Base-by-base conservation (phyloP, 2,797 vertebrate species). In the Tenualosa thibaudeaui region DNA sequence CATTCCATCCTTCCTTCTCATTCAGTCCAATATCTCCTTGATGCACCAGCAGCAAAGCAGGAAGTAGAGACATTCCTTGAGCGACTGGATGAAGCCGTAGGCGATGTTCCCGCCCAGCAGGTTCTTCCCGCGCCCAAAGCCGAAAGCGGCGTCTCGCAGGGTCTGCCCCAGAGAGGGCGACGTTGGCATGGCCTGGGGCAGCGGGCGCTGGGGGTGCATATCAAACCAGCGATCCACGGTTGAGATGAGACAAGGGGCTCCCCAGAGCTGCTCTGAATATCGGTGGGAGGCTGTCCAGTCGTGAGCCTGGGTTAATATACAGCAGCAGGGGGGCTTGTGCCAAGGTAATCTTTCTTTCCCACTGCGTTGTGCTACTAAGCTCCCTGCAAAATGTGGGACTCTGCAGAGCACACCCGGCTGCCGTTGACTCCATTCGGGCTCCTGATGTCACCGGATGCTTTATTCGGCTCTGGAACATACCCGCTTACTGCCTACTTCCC, bases 41-140 rank as follows among this genome's bases (percentile, higher is more conserved):
- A 98, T 93, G 90, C 97, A 98, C 97, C 97, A 98, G 92, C 97
- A 98, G 94, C 98, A 98, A 49, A 99, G 96, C 15, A 98, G 94
- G 85, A 98, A 92, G 87, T 96, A 98, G 43, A 96, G 90, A 1
- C 96, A 95, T 85, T 97, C 96, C 86, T 94, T 96, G 78, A 97
- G 90, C 0, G 95, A 94, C 86, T 92, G 93, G 88, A 96, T 93
- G 51, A 97, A 89, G 50, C 94, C 90, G 62, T 95, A 96, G 60
- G 93, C 91, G 0, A 94, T 68, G 89, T 93, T 94, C 82, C 93
- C 91, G 24, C 96, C 95, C 40, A 96, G 83, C 4, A 94, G 89
- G 82, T 93, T 89, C 85, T 93, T 93, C 85, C 91, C 51, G 0
- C 90, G 88, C 4, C 95, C 95, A 0, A 95, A 89, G 0, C 92